phyloP scores from a whole-genome alignment of 35 echinoderm and acorn worm species.

The Strongylocentrotus purpuratus region DNA sequence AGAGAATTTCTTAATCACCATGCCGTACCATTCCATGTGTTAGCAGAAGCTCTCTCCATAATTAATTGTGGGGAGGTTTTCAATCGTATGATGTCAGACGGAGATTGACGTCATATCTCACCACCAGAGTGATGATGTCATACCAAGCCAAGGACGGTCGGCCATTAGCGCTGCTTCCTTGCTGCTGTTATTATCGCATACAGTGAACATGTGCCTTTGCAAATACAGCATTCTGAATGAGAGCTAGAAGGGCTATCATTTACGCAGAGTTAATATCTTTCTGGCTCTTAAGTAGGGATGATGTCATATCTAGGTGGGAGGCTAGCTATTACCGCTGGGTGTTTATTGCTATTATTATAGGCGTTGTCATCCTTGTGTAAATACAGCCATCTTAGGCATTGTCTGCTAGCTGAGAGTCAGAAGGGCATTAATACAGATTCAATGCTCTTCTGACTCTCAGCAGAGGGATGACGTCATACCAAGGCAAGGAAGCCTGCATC shows the following conservation, averaged over 20 bases:
- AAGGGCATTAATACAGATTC: too few species aligned
- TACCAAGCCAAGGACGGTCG: background rate
- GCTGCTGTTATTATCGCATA: background rate
- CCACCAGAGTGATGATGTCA: background rate
- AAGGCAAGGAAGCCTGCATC: too few species aligned
- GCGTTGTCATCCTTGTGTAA: too few species aligned
- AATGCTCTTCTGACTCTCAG: too few species aligned
- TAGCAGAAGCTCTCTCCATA: background rate
- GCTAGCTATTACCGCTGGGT: too few species aligned
- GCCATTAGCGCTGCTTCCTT: background rate
- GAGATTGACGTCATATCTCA: slow-evolving; percentile 24
- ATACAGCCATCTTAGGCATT: too few species aligned
- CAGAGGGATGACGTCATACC: too few species aligned
- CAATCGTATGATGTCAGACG: background rate
- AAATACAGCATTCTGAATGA: background rate
- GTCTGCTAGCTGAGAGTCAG: too few species aligned
- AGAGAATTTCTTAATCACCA: background rate
- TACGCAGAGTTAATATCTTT: too few species aligned
- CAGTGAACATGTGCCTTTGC: background rate
- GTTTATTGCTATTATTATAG: too few species aligned
- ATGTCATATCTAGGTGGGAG: too few species aligned
- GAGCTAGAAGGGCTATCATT: background rate
- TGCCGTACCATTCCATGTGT: background rate
- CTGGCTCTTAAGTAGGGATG: too few species aligned
- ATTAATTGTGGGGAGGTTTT: background rate